phyloP scores from a whole-genome alignment of 2,888 invertebrate species.

The Nymphalis urticae region DNA sequence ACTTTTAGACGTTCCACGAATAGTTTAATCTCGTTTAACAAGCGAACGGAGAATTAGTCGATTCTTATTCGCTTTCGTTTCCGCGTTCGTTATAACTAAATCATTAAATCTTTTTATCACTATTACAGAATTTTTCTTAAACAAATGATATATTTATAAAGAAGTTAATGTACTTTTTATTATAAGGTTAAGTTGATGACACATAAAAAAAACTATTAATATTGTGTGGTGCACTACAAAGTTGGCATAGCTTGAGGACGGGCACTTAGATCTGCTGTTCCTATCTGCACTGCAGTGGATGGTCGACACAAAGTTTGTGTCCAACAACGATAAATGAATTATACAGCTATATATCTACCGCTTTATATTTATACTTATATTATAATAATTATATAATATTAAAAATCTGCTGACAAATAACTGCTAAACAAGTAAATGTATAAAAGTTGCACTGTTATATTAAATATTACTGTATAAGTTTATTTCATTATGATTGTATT shows the following conservation, averaged over 20 bases:
- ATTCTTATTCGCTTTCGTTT: constrained; percentile 59
- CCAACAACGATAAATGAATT: neutral
- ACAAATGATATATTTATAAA: neutral
- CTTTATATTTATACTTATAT: too few relatives aligned
- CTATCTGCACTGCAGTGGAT: constrained; percentile 51
- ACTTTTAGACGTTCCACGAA: constrained; percentile 70
- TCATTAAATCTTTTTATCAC: constrained; percentile 23
- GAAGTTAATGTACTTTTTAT: neutral
- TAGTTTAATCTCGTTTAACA: constrained; percentile 66
- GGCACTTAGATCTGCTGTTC: constrained; percentile 41
- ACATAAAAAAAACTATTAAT: constrained; percentile 21
- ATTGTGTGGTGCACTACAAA: constrained; percentile 27
- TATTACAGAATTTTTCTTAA: neutral
- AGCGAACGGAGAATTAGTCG: constrained; percentile 64
- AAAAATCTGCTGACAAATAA: too few relatives aligned
- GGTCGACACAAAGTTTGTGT: constrained; percentile 13
- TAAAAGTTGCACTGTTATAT: too few relatives aligned
- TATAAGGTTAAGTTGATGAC: neutral
- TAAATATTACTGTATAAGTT: too few relatives aligned
- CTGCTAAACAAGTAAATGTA: too few relatives aligned
- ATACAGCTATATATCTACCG: neutral
- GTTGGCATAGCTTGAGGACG: constrained; percentile 35
- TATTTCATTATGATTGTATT: too few relatives aligned
- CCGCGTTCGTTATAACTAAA: constrained; percentile 53
- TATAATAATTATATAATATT: too few relatives aligned